Evolutionary conservation across 2,113 vertebrate species (phyloP).

Genomic region (Puffinus mauretanicus): DNA sequence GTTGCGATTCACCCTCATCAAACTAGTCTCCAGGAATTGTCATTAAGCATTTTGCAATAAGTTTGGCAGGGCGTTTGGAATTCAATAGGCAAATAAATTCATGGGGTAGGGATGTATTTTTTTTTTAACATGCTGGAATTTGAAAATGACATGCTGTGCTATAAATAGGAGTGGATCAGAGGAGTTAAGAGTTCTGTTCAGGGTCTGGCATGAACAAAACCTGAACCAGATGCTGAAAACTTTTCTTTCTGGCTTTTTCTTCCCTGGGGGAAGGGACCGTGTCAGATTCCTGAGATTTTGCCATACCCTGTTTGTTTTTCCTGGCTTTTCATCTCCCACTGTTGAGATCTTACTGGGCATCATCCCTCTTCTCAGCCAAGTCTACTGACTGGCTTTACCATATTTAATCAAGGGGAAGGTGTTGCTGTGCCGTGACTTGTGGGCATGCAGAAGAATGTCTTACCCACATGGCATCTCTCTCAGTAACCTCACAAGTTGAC

Average conservation of each 20-base stretch:
- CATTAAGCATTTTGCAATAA: constrained; percentile 26
- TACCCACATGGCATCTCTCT: neutral
- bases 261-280: constrained; percentile 20
- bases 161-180: constrained; percentile 63
- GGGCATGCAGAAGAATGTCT: neutral
- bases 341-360: neutral
- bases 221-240: constrained; percentile 64
- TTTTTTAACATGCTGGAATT: constrained; percentile 32
- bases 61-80: neutral
- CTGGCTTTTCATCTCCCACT: constrained; percentile 32
- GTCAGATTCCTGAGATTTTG: constrained; percentile 62
- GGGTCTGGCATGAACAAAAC: constrained; percentile 47
- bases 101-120: neutral
- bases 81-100: constrained; percentile 30
- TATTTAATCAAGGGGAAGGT: neutral
- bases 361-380: neutral
- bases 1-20: neutral
- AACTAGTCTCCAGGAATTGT: neutral
- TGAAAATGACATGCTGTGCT: constrained; percentile 29
- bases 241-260: constrained; percentile 39
- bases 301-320: constrained; percentile 44
- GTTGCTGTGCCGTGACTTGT: neutral
- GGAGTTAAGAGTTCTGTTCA: constrained; percentile 15
- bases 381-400: neutral
- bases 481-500: neutral